Evolutionary conservation across 2,113 vertebrate genomes (phyloP), one percentile per base, ranked within the genome.

Genomic region (Myotis yumanensis): DNA sequence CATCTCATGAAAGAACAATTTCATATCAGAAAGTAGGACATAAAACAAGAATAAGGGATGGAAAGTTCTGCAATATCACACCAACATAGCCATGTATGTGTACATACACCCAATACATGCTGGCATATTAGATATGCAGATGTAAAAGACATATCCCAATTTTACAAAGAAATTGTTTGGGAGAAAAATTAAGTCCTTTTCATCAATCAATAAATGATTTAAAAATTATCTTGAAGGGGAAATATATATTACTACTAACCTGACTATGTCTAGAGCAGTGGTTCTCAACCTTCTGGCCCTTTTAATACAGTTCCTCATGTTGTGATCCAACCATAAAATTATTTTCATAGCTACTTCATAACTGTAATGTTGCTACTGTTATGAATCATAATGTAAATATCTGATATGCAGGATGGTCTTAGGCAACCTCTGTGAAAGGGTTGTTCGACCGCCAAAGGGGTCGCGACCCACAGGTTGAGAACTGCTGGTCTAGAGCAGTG

Each of bases 241-340:
- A 32, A 16, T 5, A 62, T 3, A 0, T 6, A 8, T 4, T 17
- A 17, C 6, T 18, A 3, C n/a, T 18, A 37, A 2, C 11, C 52
- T 2, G 37, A 22, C 69, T 69, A 12, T 2, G 7, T 15, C 48
- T 3, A 28, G 73, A 69, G 10, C 6, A 43, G 7, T 43, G 43
- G 43, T 43, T 43, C 43, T 8, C 43, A 43, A 43, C 43, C 43
- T 43, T 43, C 43, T 43, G 43, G 43, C 43, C 6, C 43, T 43
- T 43, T 43, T 43, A 43, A 43, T 43, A 43, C 43, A 43, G 43
- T 43, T 43, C 43, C 43, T 43, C 43, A 43, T 43, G 43, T 7
- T 43, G 43, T 43, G 43, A 43, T 7, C 43, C 43, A 7, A 43
- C 43, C 43, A 43, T 43, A 43, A 43, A 43, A 43, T 43, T 43